Evolutionary conservation across 2,797 vertebrate genomes (phyloP).

Genomic region (Falco biarmicus): DNA sequence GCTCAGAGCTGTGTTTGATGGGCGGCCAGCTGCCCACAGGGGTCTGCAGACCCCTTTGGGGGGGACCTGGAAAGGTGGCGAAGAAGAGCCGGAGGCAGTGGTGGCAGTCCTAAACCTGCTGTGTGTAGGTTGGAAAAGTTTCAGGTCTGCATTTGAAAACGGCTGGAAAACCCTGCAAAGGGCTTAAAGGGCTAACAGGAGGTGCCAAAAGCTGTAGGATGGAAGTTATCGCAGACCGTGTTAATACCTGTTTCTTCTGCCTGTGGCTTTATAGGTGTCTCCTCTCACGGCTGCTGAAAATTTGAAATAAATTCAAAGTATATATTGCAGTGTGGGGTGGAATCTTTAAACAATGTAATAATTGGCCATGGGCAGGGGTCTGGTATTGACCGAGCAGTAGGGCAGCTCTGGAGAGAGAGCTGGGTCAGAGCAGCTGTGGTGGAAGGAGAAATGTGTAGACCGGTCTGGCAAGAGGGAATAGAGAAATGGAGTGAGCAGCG

Average conservation of each 20-base stretch:
- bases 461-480: background rate
- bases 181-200: background rate
- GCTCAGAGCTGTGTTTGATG: background rate
- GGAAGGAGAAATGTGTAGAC: background rate
- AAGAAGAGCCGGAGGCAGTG: too few species aligned
- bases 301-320: background rate
- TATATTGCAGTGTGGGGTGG: background rate
- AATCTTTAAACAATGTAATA: background rate
- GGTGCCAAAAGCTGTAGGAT: background rate
- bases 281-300: background rate
- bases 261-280: background rate
- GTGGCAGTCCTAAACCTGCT: background rate
- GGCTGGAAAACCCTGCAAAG: background rate
- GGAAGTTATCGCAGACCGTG: background rate
- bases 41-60: background rate
- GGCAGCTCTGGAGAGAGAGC: background rate
- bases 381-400: background rate
- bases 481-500: background rate
- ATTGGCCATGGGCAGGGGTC: background rate
- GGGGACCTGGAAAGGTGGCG: background rate
- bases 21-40: accelerated
- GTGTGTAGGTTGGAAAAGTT: accelerated
- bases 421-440: background rate
- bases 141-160: background rate
- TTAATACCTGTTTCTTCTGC: background rate